A percentile compares a stretch with the other conserved stretches of the same genome.
These are phyloP conservation scores for Zaprionus africanus DNA, from an alignment of 1,140 invertebrate species.

Conservation along the genomic window DNA sequence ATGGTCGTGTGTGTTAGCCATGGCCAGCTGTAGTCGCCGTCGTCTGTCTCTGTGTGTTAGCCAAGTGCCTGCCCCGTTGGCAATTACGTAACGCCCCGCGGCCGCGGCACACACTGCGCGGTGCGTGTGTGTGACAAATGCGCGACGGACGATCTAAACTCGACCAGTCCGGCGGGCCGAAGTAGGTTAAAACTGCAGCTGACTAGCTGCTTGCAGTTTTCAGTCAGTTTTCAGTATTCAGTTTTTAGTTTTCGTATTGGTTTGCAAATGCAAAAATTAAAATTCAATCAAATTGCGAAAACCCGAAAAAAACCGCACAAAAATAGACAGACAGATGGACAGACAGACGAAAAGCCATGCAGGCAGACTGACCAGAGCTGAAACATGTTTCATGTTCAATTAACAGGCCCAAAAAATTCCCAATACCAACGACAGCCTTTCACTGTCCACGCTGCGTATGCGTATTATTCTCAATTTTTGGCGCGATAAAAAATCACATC, in stretches of 20 bases:
- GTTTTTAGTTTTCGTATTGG: slow-evolving; percentile 52
- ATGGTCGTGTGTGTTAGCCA: slow-evolving; percentile 41
- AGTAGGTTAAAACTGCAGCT: slow-evolving; percentile 61
- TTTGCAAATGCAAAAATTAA: slow-evolving; percentile 63
- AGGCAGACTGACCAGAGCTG: slow-evolving; percentile 14
- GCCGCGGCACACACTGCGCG: slow-evolving; percentile 13
- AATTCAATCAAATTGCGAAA: slow-evolving; percentile 73
- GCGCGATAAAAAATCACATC: slow-evolving; percentile 48
- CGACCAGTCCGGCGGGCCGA: slow-evolving; percentile 41
- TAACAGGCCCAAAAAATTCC: slow-evolving; percentile 45
- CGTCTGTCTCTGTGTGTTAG: slow-evolving; percentile 27
- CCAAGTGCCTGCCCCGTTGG: slow-evolving; percentile 53
- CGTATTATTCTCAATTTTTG: slow-evolving; percentile 41
- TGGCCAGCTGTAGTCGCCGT: slow-evolving; percentile 35
- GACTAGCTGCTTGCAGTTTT: slow-evolving; percentile 38
- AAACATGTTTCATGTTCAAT: slow-evolving; percentile 59
- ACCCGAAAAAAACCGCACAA: slow-evolving; percentile 29
- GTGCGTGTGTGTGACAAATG: slow-evolving; percentile 57
- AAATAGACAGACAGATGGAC: slow-evolving; percentile 26
- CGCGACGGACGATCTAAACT: slow-evolving; percentile 53
- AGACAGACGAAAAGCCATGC: slow-evolving; percentile 8
- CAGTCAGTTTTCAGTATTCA: slow-evolving; percentile 28
- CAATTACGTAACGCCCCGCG: slow-evolving; percentile 51
- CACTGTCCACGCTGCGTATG: slow-evolving; percentile 43
- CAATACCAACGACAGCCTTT: slow-evolving; percentile 56